Evolutionary conservation across 2,797 vertebrate species (phyloP).

Genomic region (Threskiornis aethiopicus): DNA sequence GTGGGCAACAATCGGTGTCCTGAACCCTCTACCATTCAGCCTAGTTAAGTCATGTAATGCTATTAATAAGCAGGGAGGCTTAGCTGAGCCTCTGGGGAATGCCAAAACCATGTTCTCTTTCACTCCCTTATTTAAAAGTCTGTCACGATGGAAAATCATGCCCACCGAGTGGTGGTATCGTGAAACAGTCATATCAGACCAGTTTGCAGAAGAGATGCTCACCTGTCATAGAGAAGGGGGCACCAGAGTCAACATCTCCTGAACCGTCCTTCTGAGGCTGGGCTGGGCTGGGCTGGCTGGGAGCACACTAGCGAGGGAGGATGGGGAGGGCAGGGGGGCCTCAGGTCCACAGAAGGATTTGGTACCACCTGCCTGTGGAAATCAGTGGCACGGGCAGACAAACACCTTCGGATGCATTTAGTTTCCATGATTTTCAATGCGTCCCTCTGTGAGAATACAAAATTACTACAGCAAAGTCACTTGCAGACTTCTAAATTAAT

Average conservation of each 20-base stretch:
- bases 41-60: neutral
- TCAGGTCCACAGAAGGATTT: neutral
- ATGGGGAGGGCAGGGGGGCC: neutral
- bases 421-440: neutral
- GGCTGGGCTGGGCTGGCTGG: neutral
- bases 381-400: neutral
- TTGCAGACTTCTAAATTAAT: neutral
- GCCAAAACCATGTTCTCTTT: neutral
- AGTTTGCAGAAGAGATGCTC: neutral
- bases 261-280: neutral
- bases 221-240: neutral
- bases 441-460: neutral
- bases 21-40: neutral
- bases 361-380: neutral
- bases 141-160: accelerated
- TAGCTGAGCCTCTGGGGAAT: neutral
- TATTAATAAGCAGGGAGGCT: neutral
- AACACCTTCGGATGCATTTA: neutral
- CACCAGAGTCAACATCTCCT: neutral
- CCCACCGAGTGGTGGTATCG: neutral
- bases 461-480: neutral
- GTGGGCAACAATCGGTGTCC: neutral
- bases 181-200: neutral
- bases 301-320: neutral
- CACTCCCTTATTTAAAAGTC: neutral